Evolutionary conservation across 2,113 vertebrate genomes (phyloP), one percentile per base, ranked within the genome.

Genomic region (Pedetes capensis): DNA sequence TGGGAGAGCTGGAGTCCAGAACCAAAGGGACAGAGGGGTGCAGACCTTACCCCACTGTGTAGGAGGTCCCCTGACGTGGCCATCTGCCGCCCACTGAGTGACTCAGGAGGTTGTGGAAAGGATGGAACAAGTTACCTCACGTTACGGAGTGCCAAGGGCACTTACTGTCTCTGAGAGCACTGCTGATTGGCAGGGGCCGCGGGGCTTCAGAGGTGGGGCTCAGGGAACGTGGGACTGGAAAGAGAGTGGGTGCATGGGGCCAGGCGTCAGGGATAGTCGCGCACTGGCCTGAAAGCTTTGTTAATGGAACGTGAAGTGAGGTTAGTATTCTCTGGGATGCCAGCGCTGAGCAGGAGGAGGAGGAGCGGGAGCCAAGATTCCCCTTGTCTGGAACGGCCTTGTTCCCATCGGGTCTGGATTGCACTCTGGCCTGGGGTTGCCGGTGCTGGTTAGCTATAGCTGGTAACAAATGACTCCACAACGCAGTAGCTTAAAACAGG

Each of bases 111-210:
- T 32, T 5, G 29, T 0, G 2, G 39, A 8, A 1, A 23, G 81
- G 8, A 7, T 12, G 1, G 5, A 53, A 0, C 4, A 0, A 0
- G 27, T 34, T 25, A 18, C 1, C 55, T 6, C 1, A 16, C 7
- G 2, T 18, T 2, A 27, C 0, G 7, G 64, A 2, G 81, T 0
- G 0, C 20, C 0, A 0, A 0, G 25, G 4, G 27, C 27, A 29
- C 63, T 4, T 3, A 20, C 34, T n/a, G 2, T 2, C 25, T 20
- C 51, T 27, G 9, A 34, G 78, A 1, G 4, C 8, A 12, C 47
- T 25, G 47, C 39, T 25, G 23, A 1, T 3, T 2, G 82, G 42
- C 11, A 39, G 37, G 6, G 44, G 2, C 7, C 8, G 20, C 6
- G 6, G 25, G n/a, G n/a, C n/a, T n/a, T n/a, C n/a, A n/a, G n/a